A percentile compares a stretch with the other conserved stretches of the same genome.
Conservation (phyloP, 2,888 invertebrate genomes). For the Agrotis segetum region DNA sequence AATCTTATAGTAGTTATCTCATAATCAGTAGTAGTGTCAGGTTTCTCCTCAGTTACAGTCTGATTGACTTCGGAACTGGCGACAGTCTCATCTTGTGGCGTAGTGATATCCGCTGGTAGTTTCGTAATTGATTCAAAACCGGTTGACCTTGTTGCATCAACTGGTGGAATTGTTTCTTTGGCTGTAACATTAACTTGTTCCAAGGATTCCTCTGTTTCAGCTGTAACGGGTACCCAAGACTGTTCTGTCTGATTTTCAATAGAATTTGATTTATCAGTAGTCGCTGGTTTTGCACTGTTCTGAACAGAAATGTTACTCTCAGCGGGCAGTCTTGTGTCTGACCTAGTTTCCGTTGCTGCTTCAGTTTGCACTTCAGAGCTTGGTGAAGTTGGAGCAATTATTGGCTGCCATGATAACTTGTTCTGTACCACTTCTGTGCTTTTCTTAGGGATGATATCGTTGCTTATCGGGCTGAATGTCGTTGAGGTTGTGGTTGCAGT, state of each 20-base stretch:
- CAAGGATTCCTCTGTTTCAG: conserved; percentile 69
- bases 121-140: conserved; percentile 89
- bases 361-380: conserved; percentile 64
- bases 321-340: conserved; percentile 77
- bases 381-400: conserved; percentile 66
- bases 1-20: conserved; percentile 88
- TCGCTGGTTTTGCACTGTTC: conserved; percentile 74
- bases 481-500: conserved; percentile 71
- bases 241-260: conserved; percentile 71
- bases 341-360: conserved; percentile 74
- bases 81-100: conserved; percentile 82
- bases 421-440: conserved; percentile 79
- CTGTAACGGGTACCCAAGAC: conserved; percentile 76
- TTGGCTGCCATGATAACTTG: conserved; percentile 77
- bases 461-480: conserved; percentile 72
- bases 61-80: conserved; percentile 76
- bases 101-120: conserved; percentile 84
- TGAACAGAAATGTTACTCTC: conserved; percentile 82
- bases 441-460: conserved; percentile 79
- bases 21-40: conserved; percentile 78
- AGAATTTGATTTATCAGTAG: conserved; percentile 68
- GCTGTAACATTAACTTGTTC: conserved; percentile 67
- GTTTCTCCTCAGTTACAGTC: conserved; percentile 68
- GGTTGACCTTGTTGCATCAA: conserved; percentile 80
- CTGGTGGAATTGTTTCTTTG: conserved; percentile 77